Evolutionary conservation across 2,888 invertebrate species (phyloP).

Genomic region (Caenorhabditis japonica): DNA sequence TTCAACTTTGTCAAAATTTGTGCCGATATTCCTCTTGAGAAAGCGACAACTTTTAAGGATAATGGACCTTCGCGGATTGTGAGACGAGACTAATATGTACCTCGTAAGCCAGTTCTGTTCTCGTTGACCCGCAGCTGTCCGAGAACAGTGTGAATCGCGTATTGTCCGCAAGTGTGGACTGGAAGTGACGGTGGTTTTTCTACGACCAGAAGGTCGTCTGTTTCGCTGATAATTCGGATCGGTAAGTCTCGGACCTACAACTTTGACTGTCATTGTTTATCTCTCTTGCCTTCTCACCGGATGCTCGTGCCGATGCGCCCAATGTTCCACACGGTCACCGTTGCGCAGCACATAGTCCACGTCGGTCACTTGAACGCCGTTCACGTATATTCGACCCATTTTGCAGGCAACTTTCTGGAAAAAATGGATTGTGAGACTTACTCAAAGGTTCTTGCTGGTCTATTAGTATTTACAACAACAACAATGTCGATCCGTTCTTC

Average conservation of each 20-base stretch:
- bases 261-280: too few relatives aligned
- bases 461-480: not conserved
- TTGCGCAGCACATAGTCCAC: slow-evolving; percentile 90
- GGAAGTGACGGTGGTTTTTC: slow-evolving; percentile 76
- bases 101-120: slow-evolving; percentile 80
- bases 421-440: not conserved
- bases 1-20: too few relatives aligned
- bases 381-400: slow-evolving; percentile 91
- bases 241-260: slow-evolving; percentile 85
- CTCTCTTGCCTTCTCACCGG: slow-evolving; percentile 66
- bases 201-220: slow-evolving; percentile 96
- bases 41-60: too few relatives aligned
- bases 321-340: slow-evolving; percentile 71
- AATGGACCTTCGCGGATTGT: too few relatives aligned
- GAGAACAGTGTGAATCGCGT: slow-evolving; percentile 95
- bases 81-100: too few relatives aligned
- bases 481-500: too few relatives aligned
- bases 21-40: too few relatives aligned
- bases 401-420: slow-evolving; percentile 87
- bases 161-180: slow-evolving; percentile 93
- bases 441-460: not conserved
- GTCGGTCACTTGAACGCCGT: slow-evolving; percentile 88
- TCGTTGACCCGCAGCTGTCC: slow-evolving; percentile 96
- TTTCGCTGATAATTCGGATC: slow-evolving; percentile 96
- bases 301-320: slow-evolving; percentile 73